A percentile compares a stretch with the other conserved stretches of the same genome.
These are phyloP conservation scores for Drepana falcataria DNA, from an alignment of 2,888 invertebrate genomes.

Conservation along the genomic window DNA sequence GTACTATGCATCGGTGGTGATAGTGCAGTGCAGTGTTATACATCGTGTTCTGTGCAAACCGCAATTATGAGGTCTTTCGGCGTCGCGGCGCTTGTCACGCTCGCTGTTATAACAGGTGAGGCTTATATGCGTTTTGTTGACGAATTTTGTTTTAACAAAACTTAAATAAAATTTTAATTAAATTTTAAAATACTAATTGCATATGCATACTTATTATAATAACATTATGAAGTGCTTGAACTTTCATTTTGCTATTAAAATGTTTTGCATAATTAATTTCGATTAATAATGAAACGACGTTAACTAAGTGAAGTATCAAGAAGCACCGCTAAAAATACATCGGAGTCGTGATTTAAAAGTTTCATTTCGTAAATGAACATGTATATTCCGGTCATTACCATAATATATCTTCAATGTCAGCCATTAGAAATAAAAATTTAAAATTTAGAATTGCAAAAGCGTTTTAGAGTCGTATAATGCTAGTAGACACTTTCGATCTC, in stretches of 20 bases:
- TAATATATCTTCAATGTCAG: constrained; percentile 23
- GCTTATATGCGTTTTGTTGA: not conserved
- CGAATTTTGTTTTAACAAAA: not conserved
- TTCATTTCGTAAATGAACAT: constrained; percentile 14
- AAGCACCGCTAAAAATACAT: not conserved
- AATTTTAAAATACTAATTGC: no score
- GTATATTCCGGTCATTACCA: constrained; percentile 22
- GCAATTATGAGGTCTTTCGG: constrained; percentile 59
- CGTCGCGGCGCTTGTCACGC: constrained; percentile 51
- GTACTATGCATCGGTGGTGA: constrained; percentile 71
- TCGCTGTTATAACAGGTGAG: constrained; percentile 63
- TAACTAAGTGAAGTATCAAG: not conserved
- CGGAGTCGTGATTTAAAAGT: not conserved
- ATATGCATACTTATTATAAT: not conserved
- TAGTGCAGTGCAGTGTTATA: constrained; percentile 59
- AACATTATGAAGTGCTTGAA: not conserved
- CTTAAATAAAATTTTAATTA: not conserved
- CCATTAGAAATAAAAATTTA: constrained; percentile 18
- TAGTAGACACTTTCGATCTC: constrained; percentile 45
- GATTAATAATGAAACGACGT: not conserved
- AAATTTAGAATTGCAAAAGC: constrained; percentile 6
- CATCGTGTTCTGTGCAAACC: constrained; percentile 42
- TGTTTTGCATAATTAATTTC: not conserved
- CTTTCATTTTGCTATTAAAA: not conserved
- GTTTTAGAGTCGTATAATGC: not conserved